phyloP scores from a whole-genome alignment of 2,797 vertebrate genomes.

The Micropoecilia bifurca region DNA sequence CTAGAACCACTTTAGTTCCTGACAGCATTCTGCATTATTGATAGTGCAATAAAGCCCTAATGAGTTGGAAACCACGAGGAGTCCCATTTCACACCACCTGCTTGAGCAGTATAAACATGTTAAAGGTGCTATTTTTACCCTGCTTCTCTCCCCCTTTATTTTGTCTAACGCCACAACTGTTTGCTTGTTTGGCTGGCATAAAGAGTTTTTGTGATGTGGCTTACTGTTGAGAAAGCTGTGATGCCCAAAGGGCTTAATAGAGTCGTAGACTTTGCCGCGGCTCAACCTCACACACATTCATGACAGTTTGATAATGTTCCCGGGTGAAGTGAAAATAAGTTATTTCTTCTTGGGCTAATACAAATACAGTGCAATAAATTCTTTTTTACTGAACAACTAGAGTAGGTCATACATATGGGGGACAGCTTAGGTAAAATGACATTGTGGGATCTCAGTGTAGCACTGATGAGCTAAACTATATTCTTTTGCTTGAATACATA shows the following conservation, averaged over 20 bases:
- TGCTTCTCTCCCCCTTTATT: background rate
- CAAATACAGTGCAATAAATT: background rate
- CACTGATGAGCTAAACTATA: background rate
- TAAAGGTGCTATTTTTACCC: constrained; percentile 8
- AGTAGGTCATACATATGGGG: background rate
- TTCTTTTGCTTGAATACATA: background rate
- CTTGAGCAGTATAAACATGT: constrained; percentile 7
- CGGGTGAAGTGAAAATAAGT: background rate
- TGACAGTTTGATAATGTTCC: background rate
- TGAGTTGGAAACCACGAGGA: background rate
- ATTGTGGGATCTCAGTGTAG: background rate
- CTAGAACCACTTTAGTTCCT: background rate
- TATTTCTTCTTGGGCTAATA: background rate
- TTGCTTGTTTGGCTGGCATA: constrained; percentile 1
- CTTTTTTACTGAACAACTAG: background rate
- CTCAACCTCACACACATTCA: background rate
- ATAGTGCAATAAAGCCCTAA: background rate
- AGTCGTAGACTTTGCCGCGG: background rate
- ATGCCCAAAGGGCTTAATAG: constrained; percentile 4
- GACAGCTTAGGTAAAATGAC: background rate
- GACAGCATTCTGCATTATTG: background rate
- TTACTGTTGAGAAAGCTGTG: constrained; percentile 13
- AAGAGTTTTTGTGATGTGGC: constrained; percentile 5
- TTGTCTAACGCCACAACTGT: background rate
- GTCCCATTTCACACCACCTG: background rate